Conservation (phyloP, 2,888 invertebrate species). For the Teinopalpus imperialis region DNA sequence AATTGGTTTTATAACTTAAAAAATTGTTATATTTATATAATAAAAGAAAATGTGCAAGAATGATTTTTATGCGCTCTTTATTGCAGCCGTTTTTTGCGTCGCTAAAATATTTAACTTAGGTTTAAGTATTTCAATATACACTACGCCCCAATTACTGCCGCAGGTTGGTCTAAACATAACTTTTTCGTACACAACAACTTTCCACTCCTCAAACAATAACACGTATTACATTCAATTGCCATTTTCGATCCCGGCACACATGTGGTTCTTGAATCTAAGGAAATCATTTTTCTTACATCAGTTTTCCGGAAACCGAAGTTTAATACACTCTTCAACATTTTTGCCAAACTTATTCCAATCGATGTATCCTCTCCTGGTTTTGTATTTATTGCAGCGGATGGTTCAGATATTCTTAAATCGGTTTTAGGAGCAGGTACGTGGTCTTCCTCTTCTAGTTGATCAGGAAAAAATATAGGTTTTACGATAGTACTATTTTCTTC, state of each 20-base stretch:
- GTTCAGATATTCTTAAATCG: neutral
- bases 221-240: conserved; percentile 47
- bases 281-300: conserved; percentile 38
- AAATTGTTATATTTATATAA: too few species aligned
- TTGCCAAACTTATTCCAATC: conserved; percentile 2
- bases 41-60: too few species aligned
- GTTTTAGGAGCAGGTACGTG: neutral
- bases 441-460: neutral
- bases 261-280: conserved; percentile 34
- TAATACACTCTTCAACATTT: conserved; percentile 39
- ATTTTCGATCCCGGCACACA: conserved; percentile 47
- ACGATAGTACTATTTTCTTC: neutral
- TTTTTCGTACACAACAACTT: conserved; percentile 55
- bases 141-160: too few species aligned
- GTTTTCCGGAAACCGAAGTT: conserved; percentile 46
- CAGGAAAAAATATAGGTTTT: neutral
- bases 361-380: neutral
- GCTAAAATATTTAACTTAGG: too few species aligned
- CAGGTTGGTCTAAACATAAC: conserved; percentile 46
- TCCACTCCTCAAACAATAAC: conserved; percentile 56
- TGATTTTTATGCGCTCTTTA: too few species aligned
- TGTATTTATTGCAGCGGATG: neutral
- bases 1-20: too few species aligned
- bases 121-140: too few species aligned
- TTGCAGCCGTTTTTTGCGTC: too few species aligned